phyloP scores from a whole-genome alignment of 2,797 vertebrate genomes.

The Betta splendens region DNA sequence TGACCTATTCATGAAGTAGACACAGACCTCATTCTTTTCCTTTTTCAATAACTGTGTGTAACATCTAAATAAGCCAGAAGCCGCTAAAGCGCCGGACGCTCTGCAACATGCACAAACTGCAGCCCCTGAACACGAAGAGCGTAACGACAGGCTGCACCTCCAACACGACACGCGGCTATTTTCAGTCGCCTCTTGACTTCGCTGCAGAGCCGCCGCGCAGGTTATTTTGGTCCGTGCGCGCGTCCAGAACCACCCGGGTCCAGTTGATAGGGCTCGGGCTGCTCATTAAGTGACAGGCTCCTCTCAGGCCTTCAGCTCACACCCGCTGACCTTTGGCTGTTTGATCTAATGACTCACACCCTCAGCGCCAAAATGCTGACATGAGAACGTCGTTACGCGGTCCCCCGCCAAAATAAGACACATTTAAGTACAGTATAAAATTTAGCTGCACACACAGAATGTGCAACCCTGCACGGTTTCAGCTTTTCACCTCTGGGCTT shows the following conservation, averaged over 20 bases:
- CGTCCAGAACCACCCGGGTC: constrained; percentile 48
- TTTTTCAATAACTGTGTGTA: not conserved
- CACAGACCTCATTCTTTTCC: not conserved
- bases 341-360: constrained; percentile 38
- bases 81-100: constrained; percentile 1
- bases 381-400: too few species aligned
- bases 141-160: constrained; percentile 5
- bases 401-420: too few species aligned
- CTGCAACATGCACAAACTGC: too few species aligned
- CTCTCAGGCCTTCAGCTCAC: constrained; percentile 18
- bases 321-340: constrained; percentile 44
- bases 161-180: constrained; percentile 21
- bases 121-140: not conserved
- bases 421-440: too few species aligned
- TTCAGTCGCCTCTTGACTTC: constrained; percentile 5
- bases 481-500: constrained; percentile 44
- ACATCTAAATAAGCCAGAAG: constrained; percentile 13
- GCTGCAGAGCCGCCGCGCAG: constrained; percentile 17
- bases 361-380: constrained; percentile 20
- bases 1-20: not conserved
- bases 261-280: constrained; percentile 40
- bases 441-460: not conserved
- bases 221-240: constrained; percentile 68
- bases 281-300: constrained; percentile 20
- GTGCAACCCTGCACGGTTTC: constrained; percentile 25